Evolutionary conservation across 2,888 invertebrate species (phyloP).

Genomic region (Tubulanus polymorphus): DNA sequence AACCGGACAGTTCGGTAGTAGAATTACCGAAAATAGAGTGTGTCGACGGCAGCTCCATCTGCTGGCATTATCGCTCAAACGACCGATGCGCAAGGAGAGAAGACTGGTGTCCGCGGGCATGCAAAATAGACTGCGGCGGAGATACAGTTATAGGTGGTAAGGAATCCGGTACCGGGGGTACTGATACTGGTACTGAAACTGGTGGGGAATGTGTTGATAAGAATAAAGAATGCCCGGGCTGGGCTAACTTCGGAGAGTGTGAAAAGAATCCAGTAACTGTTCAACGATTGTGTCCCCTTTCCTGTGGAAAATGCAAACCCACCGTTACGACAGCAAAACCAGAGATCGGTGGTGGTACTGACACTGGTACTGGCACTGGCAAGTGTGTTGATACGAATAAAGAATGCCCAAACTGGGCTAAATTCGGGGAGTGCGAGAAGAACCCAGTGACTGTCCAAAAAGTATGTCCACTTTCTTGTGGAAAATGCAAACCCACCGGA

Average conservation of each 20-base stretch:
- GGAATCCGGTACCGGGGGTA: too few species aligned
- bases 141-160: too few species aligned
- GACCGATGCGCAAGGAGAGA: too few species aligned
- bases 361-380: not conserved
- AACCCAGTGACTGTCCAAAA: not conserved
- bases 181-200: not conserved
- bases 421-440: not conserved
- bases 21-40: too few species aligned
- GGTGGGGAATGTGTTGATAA: not conserved
- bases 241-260: not conserved
- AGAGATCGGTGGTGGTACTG: not conserved
- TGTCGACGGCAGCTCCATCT: too few species aligned
- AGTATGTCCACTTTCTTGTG: not conserved
- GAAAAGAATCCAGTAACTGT: not conserved
- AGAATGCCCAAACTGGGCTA: not conserved
- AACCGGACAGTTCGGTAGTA: too few species aligned
- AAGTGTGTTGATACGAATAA: not conserved
- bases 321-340: not conserved
- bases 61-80: too few species aligned
- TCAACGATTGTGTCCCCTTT: not conserved
- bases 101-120: too few species aligned
- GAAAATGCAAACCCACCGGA: too few species aligned
- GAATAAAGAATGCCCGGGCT: not conserved
- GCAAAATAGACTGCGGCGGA: too few species aligned
- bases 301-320: not conserved